Percentiles rank a stretch among this genome's conserved stretches.
phyloP scores from a whole-genome alignment of 1,140 invertebrate genomes.

The Plodia interpunctella region DNA sequence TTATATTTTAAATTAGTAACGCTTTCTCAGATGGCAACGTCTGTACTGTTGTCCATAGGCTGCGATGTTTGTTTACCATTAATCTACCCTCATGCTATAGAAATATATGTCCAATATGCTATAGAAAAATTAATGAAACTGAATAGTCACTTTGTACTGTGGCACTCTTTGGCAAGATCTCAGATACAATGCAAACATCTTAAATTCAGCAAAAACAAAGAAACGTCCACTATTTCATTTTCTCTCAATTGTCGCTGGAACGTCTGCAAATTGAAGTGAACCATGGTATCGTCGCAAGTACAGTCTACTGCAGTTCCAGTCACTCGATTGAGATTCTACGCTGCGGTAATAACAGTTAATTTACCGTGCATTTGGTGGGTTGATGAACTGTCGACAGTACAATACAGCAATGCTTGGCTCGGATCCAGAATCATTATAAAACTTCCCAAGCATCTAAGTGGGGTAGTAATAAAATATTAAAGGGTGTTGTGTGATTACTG shows the following conservation, averaged over 20 bases:
- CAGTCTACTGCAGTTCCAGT: too few relatives aligned
- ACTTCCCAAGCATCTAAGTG: conserved; percentile 44
- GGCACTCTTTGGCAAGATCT: background rate
- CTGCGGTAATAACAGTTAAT: too few relatives aligned
- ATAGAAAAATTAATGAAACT: background rate
- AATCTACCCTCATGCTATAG: background rate
- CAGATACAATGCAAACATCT: conserved; percentile 5
- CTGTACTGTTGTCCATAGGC: too few relatives aligned
- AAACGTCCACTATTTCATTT: background rate
- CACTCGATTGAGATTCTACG: too few relatives aligned
- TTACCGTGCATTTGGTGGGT: too few relatives aligned
- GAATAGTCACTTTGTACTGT: background rate
- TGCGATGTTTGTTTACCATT: too few relatives aligned
- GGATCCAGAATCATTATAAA: conserved; percentile 48
- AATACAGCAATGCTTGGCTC: conserved; percentile 30
- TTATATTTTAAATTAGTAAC: too few relatives aligned
- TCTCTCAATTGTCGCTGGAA: background rate
- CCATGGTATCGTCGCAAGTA: background rate
- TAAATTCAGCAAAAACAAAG: background rate
- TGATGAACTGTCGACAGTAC: background rate
- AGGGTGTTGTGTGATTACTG: conserved; percentile 9
- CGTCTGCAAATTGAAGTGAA: conserved; percentile 4
- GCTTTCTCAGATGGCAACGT: too few relatives aligned
- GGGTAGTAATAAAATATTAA: conserved; percentile 50
- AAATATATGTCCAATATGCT: too few relatives aligned